Base-by-base conservation (phyloP, 35 echinoderm and acorn worm genomes). In the Lytechinus pictus region DNA sequence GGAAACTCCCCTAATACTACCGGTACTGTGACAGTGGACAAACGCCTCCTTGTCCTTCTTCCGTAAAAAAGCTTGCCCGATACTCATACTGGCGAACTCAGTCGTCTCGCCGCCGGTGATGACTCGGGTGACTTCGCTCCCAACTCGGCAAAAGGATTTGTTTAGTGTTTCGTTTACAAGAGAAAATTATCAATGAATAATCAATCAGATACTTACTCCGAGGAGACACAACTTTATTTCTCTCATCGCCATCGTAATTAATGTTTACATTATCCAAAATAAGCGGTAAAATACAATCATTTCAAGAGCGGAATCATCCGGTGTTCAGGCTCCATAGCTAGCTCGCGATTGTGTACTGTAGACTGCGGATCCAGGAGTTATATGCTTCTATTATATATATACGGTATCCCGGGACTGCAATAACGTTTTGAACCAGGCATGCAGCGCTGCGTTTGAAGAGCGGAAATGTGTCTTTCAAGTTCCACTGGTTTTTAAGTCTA, bases 141-240 rank as follows among this genome's bases (percentile, higher is more conserved):
- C 19, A 79, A 79, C 16, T 79, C 66, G 19, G 16, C 19, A 79
- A 19, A 79, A 79, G 16, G 16, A 79, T 5, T 7, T 24, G 14
- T 79, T 16, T 44, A 44, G 33, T 44, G 33, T 44, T 44, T 44
- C 33, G 33, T 44, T 44, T 44, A 44, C 33, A 44, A 44, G 33
- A 44, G 0, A n/a, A 21, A 79, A 79, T 79, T 2, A 79, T 79
- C 19, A 4, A 79, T n/a, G 19, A 6, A 79, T 79, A n/a, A 79
- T 24, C 19, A 79, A 79, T 24, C 0, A 79, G 19, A 79, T 86
- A 96, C 95, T 96, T 96, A 96, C 95, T 58, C 95, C 95, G 10
- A 96, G 95, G 56, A 96, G 60, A 61, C 95, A 96, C 33, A 96
- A 91, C 91, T 96, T 96, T 53, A 96, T 91, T 92, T 96, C 95